Base-by-base conservation (phyloP, 2,888 invertebrate species). In the Limnephilus auricula region DNA sequence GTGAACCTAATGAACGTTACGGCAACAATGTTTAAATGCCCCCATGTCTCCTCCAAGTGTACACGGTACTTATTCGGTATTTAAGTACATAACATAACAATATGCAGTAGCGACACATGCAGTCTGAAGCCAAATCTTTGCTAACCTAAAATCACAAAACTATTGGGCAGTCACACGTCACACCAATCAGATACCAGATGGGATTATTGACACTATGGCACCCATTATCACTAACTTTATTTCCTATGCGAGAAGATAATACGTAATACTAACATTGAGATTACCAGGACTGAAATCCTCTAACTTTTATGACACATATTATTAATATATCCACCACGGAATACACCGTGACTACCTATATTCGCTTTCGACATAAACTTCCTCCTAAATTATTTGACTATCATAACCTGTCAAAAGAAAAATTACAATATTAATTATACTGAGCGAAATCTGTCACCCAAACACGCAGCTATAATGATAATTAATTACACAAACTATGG, bases 61-160 rank as follows among this genome's bases (percentile, higher is more conserved):
- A 13, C 80, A 0, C 31, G 12, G 31, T 80, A 80, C 80, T 80
- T 80, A 80, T 80, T 32, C 18, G 30, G 80, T 32, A 80, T 80
- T 32, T 80, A 80, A 80, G 65, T 65, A 65, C 65, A 65, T 65
- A 65, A n/a, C 6, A 25, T 65, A 65, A 65, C 50, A 50, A 50
- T 50, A 50, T 6, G 18, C 50, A 65, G 25, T 65, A n/a, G 65
- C 65, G 65, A 65, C 65, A 65, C 10, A n/a, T 25, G 32, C 32
- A 80, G 31, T 18, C 32, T 32, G 31, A 80, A 32, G 32, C 31
- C 80, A 80, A 32, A 80, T 80, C 31, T 40, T 85, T 85, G 87
- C 87, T 87, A 87, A 87, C 31, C 87, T 87, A 87, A 87, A 87
- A 87, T 87, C 87, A 87, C 87, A 87, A 86, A 65, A 87, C 87